A percentile compares a stretch with the other conserved stretches of the same genome.
These are phyloP conservation scores for Andrena marginata DNA, from an alignment of 2,888 invertebrate genomes.

Conservation along the genomic window DNA sequence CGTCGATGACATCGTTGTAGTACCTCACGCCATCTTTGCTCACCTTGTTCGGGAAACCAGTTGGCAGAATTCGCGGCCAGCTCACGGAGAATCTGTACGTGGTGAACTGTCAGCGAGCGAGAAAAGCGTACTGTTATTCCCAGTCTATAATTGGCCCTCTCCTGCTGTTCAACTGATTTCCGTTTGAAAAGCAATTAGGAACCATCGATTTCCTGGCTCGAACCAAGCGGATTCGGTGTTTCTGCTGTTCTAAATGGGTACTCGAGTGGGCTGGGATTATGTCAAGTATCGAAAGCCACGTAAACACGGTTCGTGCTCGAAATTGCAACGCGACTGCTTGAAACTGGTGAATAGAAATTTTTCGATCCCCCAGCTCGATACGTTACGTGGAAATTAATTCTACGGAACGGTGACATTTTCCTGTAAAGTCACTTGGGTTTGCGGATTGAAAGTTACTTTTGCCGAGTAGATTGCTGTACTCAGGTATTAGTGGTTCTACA, in stretches of 20 bases:
- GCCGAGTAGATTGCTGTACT: too few species aligned
- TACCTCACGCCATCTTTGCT: slow-evolving; percentile 85
- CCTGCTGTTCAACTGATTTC: too few species aligned
- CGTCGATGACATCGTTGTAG: slow-evolving; percentile 85
- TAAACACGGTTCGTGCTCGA: neutral
- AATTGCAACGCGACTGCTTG: neutral
- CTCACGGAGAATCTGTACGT: slow-evolving; percentile 81
- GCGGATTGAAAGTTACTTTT: too few species aligned
- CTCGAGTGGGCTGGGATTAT: neutral
- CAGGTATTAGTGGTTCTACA: too few species aligned
- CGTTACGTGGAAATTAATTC: neutral
- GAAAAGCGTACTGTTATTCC: neutral
- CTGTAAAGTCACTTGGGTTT: too few species aligned
- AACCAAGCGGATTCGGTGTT: too few species aligned
- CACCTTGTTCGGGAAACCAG: slow-evolving; percentile 80
- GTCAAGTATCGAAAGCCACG: neutral
- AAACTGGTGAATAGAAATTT: neutral
- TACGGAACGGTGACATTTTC: too few species aligned
- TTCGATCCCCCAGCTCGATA: neutral
- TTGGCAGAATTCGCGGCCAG: slow-evolving; percentile 86
- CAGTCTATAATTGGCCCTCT: neutral
- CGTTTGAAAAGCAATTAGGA: too few species aligned
- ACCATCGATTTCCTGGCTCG: too few species aligned
- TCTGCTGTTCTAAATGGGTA: too few species aligned
- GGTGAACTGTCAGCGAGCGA: slow-evolving; percentile 34